A percentile compares a stretch with the other conserved stretches of the same genome.
phyloP scores from a whole-genome alignment of 2,888 invertebrate species.

The Campaea margaritaria region DNA sequence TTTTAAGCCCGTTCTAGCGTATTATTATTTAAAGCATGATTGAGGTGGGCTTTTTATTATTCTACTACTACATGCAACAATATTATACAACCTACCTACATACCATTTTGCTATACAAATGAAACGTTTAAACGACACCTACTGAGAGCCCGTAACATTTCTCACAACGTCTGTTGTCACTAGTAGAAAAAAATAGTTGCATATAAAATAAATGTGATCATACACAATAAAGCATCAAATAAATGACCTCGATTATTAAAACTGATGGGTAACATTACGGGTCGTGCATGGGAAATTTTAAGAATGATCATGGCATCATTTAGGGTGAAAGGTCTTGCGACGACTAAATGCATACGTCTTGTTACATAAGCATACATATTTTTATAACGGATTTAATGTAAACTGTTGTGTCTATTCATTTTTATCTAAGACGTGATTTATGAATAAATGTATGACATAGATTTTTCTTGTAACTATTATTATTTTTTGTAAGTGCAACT shows the following conservation, averaged over 20 bases:
- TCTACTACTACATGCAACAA: no score
- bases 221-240: slow-evolving; percentile 49
- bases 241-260: slow-evolving; percentile 53
- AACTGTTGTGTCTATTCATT: slow-evolving; percentile 10
- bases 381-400: slow-evolving; percentile 1
- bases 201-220: slow-evolving; percentile 29
- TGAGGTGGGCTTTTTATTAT: no score
- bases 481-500: not conserved
- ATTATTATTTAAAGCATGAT: no score
- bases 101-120: no score
- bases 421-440: not conserved
- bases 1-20: no score
- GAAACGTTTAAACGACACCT: not conserved
- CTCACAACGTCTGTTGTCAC: not conserved
- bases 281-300: slow-evolving; percentile 58
- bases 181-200: slow-evolving; percentile 2
- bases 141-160: not conserved
- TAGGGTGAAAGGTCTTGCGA: slow-evolving; percentile 67
- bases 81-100: no score
- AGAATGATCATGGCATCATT: slow-evolving; percentile 50
- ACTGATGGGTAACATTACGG: slow-evolving; percentile 58
- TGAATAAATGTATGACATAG: not conserved
- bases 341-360: slow-evolving; percentile 33
- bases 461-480: not conserved
- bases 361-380: slow-evolving; percentile 24